These are phyloP conservation scores for Actinopyga echinites DNA, from an alignment of 53 echinoderm and acorn worm genomes.

Conservation along the genomic window DNA sequence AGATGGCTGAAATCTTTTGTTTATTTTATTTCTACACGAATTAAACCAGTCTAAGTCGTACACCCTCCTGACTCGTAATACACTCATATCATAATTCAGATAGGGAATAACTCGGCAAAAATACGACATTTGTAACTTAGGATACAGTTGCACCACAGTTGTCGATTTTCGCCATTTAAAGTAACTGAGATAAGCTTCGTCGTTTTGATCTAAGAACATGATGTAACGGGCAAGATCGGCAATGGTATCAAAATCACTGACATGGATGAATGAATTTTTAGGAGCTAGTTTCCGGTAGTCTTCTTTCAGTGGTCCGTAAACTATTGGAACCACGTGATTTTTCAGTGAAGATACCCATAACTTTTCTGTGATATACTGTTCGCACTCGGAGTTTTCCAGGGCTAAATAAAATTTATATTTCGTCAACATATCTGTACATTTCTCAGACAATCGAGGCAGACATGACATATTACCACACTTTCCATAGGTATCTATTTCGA, in stretches of 20 bases:
- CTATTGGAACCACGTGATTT: constrained; percentile 78
- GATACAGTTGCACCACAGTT: constrained; percentile 56
- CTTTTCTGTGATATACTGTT: constrained; percentile 81
- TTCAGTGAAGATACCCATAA: constrained; percentile 63
- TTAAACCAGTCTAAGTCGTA: constrained; percentile 66
- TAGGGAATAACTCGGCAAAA: constrained; percentile 69
- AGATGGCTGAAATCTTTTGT: constrained; percentile 31
- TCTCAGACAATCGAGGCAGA: constrained; percentile 64
- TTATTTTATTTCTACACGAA: constrained; percentile 57
- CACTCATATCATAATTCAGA: neutral
- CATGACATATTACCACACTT: constrained; percentile 75
- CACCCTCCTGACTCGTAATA: constrained; percentile 12
- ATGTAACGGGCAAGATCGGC: constrained; percentile 66
- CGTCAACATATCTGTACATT: constrained; percentile 58
- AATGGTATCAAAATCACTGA: constrained; percentile 69
- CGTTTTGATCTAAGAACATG: constrained; percentile 52
- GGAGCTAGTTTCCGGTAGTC: constrained; percentile 71
- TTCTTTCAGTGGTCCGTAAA: constrained; percentile 70
- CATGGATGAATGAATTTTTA: constrained; percentile 76
- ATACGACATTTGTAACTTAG: constrained; percentile 64
- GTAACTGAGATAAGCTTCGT: constrained; percentile 65
- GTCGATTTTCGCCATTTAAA: constrained; percentile 70
- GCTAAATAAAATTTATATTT: constrained; percentile 84
- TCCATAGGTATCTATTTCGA: constrained; percentile 69
- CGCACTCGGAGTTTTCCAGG: constrained; percentile 80